A percentile compares a stretch with the other conserved stretches of the same genome.
Conservation (phyloP, 2,888 invertebrate genomes). For the Abrostola triplasia region DNA sequence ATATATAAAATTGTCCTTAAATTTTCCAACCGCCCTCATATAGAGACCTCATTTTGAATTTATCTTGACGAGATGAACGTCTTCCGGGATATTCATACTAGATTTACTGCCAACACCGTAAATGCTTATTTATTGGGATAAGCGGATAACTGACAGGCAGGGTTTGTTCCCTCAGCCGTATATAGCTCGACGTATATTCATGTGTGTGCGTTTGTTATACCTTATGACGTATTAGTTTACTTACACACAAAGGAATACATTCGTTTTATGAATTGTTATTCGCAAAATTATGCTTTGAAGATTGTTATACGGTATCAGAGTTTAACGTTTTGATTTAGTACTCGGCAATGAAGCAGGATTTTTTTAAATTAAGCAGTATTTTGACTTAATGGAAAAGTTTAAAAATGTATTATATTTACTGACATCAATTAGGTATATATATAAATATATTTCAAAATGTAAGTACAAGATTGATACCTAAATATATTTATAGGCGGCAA, state of each 20-base stretch:
- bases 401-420: too few relatives aligned
- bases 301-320: too few relatives aligned
- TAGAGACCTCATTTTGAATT: conserved; percentile 39
- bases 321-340: too few relatives aligned
- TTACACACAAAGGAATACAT: not conserved
- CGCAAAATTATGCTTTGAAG: not conserved
- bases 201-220: conserved; percentile 5
- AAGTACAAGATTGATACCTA: too few relatives aligned
- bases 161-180: conserved; percentile 21
- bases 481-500: conserved; percentile 1
- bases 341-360: too few relatives aligned
- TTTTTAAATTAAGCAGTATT: too few relatives aligned
- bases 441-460: too few relatives aligned
- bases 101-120: conserved; percentile 42
- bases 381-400: too few relatives aligned
- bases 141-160: conserved; percentile 25
- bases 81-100: conserved; percentile 33
- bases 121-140: conserved; percentile 39
- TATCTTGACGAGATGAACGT: conserved; percentile 32
- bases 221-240: not conserved
- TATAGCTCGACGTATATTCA: conserved; percentile 10
- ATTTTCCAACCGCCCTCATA: conserved; percentile 23
- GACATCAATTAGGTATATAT: too few relatives aligned
- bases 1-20: conserved; percentile 34
- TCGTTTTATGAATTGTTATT: too few relatives aligned